Percentiles rank a stretch among this genome's conserved stretches.
Conservation (phyloP, 2,797 vertebrate genomes). For the Poliocrania exsul region DNA sequence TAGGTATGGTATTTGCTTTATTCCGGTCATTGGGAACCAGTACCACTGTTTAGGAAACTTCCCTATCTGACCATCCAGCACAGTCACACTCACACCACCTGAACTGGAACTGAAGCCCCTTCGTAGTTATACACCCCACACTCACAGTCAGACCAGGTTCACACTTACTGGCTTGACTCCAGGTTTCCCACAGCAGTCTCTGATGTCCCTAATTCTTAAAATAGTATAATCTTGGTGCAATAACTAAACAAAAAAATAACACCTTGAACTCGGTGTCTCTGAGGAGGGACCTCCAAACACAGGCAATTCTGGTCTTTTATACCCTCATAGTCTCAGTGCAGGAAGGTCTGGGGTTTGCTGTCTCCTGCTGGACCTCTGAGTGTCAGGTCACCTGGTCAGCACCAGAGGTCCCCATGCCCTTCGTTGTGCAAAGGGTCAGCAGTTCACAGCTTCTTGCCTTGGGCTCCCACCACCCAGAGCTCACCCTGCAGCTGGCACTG, state of each 20-base stretch:
- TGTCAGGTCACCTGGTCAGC: neutral
- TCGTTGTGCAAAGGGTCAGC: neutral
- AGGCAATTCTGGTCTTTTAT: neutral
- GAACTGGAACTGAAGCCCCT: neutral
- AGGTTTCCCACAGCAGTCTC: fast-evolving
- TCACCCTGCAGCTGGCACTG: neutral
- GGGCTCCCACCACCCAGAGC: neutral
- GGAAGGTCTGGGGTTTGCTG: neutral
- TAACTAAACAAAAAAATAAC: neutral
- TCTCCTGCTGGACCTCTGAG: neutral
- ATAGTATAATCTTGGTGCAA: too few species aligned
- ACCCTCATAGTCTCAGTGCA: too few species aligned
- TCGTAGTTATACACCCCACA: neutral
- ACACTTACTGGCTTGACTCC: neutral
- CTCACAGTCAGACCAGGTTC: neutral
- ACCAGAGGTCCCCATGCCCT: neutral
- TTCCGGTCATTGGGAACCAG: neutral
- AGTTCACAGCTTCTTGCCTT: neutral
- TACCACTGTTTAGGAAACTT: neutral
- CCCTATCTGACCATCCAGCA: neutral
- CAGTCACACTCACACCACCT: neutral
- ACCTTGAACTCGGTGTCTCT: fast-evolving
- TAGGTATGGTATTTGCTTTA: neutral
- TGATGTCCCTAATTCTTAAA: neutral
- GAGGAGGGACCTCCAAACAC: too few species aligned